A percentile compares a stretch with the other conserved stretches of the same genome.
These are phyloP conservation scores for Cettia cetti DNA, from an alignment of 2,113 vertebrate species.

Conservation along the genomic window DNA sequence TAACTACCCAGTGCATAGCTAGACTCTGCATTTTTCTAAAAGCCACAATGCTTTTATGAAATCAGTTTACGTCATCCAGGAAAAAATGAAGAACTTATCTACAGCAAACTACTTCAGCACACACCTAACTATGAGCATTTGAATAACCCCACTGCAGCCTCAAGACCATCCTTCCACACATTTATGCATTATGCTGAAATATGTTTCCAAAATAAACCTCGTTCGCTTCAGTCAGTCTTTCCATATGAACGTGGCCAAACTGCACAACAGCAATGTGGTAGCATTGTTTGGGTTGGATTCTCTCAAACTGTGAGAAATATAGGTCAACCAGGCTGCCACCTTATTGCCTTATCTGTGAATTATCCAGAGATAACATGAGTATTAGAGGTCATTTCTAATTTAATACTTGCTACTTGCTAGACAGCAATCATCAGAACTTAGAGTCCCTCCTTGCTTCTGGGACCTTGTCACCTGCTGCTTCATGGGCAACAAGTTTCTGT, in stretches of 20 bases:
- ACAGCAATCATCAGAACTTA: neutral
- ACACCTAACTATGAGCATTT: neutral
- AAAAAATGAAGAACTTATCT: neutral
- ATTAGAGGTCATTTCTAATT: neutral
- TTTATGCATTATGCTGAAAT: neutral
- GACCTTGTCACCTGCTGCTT: neutral
- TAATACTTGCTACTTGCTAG: neutral
- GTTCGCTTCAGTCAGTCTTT: neutral
- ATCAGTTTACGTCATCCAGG: neutral
- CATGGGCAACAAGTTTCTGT: neutral
- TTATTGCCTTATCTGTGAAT: neutral
- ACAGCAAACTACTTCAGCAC: neutral
- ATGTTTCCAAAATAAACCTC: neutral
- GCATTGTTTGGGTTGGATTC: neutral
- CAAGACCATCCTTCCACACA: neutral
- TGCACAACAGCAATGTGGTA: neutral
- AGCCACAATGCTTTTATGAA: neutral
- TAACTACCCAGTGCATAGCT: neutral
- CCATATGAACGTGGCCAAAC: neutral
- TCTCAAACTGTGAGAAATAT: neutral
- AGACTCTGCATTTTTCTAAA: neutral
- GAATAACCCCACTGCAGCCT: neutral
- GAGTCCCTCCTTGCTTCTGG: neutral
- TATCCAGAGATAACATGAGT: neutral
- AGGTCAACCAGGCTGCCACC: neutral